Conservation (phyloP, 2,888 invertebrate genomes). For the Tachystola acroxantha region DNA sequence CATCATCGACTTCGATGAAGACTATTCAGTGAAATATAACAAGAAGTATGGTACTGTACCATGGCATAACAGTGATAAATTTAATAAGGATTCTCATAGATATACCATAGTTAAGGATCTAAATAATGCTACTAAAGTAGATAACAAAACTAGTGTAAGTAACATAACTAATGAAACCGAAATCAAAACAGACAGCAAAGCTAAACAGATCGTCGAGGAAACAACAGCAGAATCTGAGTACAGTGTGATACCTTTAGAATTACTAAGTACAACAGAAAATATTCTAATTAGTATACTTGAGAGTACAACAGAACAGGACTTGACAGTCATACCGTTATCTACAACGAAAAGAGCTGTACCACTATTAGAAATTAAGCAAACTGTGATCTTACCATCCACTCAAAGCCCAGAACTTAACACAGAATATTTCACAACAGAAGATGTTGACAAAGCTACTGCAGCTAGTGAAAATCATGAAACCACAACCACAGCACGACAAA, state of each 20-base stretch:
- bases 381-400: slow-evolving; percentile 49
- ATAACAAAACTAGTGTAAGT: slow-evolving; percentile 15
- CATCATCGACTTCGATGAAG: slow-evolving; percentile 65
- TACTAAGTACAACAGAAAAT: slow-evolving; percentile 61
- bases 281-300: slow-evolving; percentile 41
- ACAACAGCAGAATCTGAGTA: slow-evolving; percentile 44
- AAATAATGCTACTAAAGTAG: slow-evolving; percentile 19
- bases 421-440: slow-evolving; percentile 20
- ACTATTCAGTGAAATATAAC: slow-evolving; percentile 51
- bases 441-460: slow-evolving; percentile 10
- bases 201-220: slow-evolving; percentile 16
- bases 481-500: slow-evolving; percentile 8
- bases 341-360: slow-evolving; percentile 39
- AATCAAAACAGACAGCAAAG: slow-evolving; percentile 10
- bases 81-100: slow-evolving; percentile 52
- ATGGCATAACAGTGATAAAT: slow-evolving; percentile 40
- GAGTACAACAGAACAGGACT: slow-evolving; percentile 53
- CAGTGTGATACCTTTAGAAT: slow-evolving; percentile 63
- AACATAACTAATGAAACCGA: slow-evolving; percentile 20
- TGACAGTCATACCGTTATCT: slow-evolving; percentile 60
- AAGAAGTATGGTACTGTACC: slow-evolving; percentile 49
- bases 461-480: slow-evolving; percentile 14
- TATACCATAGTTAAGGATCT: slow-evolving; percentile 49
- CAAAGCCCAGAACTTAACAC: slow-evolving; percentile 30
- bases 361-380: slow-evolving; percentile 41